Base-by-base conservation (phyloP, 2,113 vertebrate species). In the Heterochromis multidens region DNA sequence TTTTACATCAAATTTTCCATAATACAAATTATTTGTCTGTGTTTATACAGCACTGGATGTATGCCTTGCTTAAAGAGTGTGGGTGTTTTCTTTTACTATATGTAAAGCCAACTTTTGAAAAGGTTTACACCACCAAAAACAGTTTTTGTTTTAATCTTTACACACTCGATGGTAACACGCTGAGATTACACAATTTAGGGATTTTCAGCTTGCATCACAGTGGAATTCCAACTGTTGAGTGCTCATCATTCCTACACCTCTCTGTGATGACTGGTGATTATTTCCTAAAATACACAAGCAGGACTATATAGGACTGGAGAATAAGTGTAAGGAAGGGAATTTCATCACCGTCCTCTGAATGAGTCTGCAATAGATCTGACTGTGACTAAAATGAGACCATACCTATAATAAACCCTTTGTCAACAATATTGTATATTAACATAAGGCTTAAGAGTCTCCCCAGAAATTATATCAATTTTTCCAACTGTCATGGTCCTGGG, bases 401-500 rank as follows among this genome's bases (percentile, higher is more conserved):
- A 40, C 35, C 35, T 29, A 59, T 37, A 29, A 56, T 74, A 33
- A 80, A 27, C n/a, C 52, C 49, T 79, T 58, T 65, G 13, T 82
- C 7, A 11, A 76, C 78, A 81, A 67, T 58, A 16, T 0, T 6
- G 46, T 13, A 23, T 54, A 6, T 61, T 70, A 13, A 79, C 25
- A 49, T 86, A 49, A 74, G 31, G 56, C 2, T n/a, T 63, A 77
- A n/a, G 43, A 35, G 27, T 70, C 43, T 63, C 52, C 17, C 25
- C 19, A 74, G 27, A 33, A 82, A 70, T 54, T 2, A 49, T 83
- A 80, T 76, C 37, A 29, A 17, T 79, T 82, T 74, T 4, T 49
- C 54, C 60, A 70, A 92, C 78, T 89, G 81, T 92, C 91, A 82
- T 70, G n/a, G n/a, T n/a, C n/a, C n/a, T n/a, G n/a, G n/a, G n/a